Evolutionary conservation across 2,888 invertebrate genomes (phyloP), one percentile per base, ranked within the genome.

Genomic region (Silvanus unidentatus): DNA sequence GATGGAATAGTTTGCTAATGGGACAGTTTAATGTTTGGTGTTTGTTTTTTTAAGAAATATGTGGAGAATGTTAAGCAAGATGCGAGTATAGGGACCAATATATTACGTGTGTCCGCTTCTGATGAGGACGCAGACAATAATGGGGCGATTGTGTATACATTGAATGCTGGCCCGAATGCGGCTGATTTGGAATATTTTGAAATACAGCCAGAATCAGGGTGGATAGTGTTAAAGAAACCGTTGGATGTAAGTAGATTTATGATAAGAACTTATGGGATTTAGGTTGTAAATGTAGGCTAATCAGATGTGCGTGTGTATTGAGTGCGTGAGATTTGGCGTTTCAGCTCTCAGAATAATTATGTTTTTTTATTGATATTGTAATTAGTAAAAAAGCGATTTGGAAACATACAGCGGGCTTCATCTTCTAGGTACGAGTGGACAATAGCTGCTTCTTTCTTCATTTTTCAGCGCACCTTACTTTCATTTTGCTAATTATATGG

Each of bases 61-160:
- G 88, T 93, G 63, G 94, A 95, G 74, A 94, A 94, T 72, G 94
- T 95, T 44, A 94, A 94, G 75, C 94, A 95, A 77, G 94, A 95
- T 70, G 94, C 94, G 49, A 93, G 91, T 73, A 92, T 92, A 62
- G 94, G 93, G 52, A 93, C 93, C 15, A 94, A 94, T 71, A 94
- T 95, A 60, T 76, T 94, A 53, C 81, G 94, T 65, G 94, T 96
- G 16, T 96, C 95, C 12, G 95, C 96, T 49, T 95, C 94, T 35
- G 95, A 95, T 69, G 95, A 95, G 73, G 97, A 97, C 76, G 93
- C 94, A 28, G 96, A 96, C 66, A 90, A 91, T 70, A 98, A 98
- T 71, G 95, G 96, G 15, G 93, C 92, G 44, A 94, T 96, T 64
- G 83, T 90, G 11, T 96, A 95, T 70, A 88, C 91, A 35, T 74